Evolutionary conservation across 2,888 invertebrate species (phyloP).

Genomic region (Siphlonurus alternatus): DNA sequence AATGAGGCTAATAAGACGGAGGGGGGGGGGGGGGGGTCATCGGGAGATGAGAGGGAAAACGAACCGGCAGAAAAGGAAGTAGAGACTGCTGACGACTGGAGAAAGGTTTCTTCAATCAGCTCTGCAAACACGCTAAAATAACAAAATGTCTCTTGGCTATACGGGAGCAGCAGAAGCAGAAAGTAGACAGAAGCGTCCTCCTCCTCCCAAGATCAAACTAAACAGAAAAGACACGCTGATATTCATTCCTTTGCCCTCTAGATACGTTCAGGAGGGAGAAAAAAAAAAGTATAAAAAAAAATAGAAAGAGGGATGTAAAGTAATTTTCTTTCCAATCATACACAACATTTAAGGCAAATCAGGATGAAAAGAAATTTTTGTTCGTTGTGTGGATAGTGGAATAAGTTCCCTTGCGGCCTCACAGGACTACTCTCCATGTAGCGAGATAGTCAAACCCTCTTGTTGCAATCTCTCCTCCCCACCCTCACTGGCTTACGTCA

Average conservation of each 20-base stretch:
- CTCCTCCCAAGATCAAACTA: conserved; percentile 13
- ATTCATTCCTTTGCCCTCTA: neutral
- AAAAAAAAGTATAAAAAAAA: conserved; percentile 10
- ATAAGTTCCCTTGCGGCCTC: neutral
- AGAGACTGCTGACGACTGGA: neutral
- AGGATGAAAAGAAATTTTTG: neutral
- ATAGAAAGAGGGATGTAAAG: neutral
- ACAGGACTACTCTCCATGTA: too few relatives aligned
- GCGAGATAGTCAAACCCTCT: too few relatives aligned
- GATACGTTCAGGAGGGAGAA: neutral
- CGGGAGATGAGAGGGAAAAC: neutral
- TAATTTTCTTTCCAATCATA: neutral
- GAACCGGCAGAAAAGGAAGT: neutral
- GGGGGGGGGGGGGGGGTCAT: neutral
- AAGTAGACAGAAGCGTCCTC: conserved; percentile 9
- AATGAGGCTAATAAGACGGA: neutral
- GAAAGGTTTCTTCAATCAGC: neutral
- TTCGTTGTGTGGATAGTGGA: neutral
- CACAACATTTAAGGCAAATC: neutral
- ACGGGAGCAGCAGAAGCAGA: conserved; percentile 17
- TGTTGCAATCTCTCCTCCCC: neutral
- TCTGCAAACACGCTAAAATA: conserved; percentile 24
- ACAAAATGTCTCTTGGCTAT: conserved; percentile 26
- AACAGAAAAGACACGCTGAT: conserved; percentile 1
- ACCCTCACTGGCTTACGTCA: neutral